These are phyloP conservation scores for Scarus forsteni DNA, from an alignment of 2,797 vertebrate genomes.

Conservation along the genomic window DNA sequence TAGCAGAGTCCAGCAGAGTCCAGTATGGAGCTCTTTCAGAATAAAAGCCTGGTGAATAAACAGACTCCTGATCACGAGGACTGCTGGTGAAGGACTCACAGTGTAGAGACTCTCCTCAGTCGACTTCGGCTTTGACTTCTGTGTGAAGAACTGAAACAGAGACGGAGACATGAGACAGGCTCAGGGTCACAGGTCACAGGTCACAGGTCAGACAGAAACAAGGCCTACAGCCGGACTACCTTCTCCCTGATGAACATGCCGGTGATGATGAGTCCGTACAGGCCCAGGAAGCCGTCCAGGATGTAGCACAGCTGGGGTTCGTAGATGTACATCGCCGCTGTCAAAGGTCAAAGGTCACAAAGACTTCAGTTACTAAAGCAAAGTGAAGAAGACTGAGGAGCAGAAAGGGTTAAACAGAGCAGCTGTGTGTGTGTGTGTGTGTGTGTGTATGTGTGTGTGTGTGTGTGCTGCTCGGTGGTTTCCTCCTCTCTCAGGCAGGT, in stretches of 20 bases:
- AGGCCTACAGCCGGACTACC: constrained; percentile 67
- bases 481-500: constrained; percentile 36
- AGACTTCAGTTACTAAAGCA: not conserved
- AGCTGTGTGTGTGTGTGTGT: too few species aligned
- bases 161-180: not conserved
- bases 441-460: too few species aligned
- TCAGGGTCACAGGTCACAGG: too few species aligned
- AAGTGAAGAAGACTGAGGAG: too few species aligned
- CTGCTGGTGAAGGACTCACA: constrained; percentile 66
- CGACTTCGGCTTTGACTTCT: constrained; percentile 3
- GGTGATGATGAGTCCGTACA: constrained; percentile 91
- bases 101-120: constrained; percentile 18
- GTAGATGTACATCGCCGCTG: constrained; percentile 80
- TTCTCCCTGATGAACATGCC: constrained; percentile 88
- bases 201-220: too few species aligned
- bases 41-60: too few species aligned
- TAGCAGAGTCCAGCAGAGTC: too few species aligned
- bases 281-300: constrained; percentile 91
- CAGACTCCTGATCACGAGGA: too few species aligned
- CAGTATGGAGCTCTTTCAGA: too few species aligned
- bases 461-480: constrained; percentile 24
- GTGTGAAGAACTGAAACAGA: constrained; percentile 65
- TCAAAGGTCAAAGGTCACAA: constrained; percentile 27
- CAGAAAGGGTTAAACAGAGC: not conserved
- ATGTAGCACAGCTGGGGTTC: constrained; percentile 90